A percentile compares a stretch with the other conserved stretches of the same genome.
These are phyloP conservation scores for Pristionchus fissidentatus DNA, from an alignment of 2,888 invertebrate genomes.

Conservation along the genomic window DNA sequence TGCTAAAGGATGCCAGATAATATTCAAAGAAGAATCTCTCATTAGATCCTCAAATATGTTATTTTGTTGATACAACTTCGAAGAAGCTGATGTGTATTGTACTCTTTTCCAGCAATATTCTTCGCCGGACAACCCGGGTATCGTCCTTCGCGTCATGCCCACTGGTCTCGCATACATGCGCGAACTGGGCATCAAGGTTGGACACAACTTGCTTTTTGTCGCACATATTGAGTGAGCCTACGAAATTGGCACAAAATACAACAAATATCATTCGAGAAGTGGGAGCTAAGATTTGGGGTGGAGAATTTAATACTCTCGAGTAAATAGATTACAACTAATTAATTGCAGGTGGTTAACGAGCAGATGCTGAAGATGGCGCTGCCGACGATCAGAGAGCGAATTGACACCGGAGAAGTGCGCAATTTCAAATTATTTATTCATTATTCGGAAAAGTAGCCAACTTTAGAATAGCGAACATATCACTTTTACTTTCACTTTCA, in stretches of 20 bases:
- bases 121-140: constrained; percentile 72
- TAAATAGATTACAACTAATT: neutral
- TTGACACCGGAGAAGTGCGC: constrained; percentile 73
- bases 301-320: neutral
- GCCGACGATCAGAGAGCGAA: constrained; percentile 72
- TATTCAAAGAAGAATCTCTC: too few relatives aligned
- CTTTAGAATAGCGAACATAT: too few relatives aligned
- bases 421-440: neutral
- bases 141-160: constrained; percentile 73
- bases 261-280: neutral
- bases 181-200: constrained; percentile 74
- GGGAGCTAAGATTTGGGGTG: neutral
- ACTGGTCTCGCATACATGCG: constrained; percentile 74
- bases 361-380: constrained; percentile 72
- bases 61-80: neutral
- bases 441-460: too few relatives aligned
- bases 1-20: too few relatives aligned
- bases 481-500: neutral
- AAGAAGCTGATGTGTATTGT: neutral
- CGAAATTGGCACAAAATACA: neutral
- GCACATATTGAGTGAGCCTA: neutral
- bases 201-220: neutral
- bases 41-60: neutral
- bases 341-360: constrained; percentile 69
- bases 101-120: constrained; percentile 72